phyloP scores from a whole-genome alignment of 92 coral and sea anemone species.

The Palythoa grandiflora region DNA sequence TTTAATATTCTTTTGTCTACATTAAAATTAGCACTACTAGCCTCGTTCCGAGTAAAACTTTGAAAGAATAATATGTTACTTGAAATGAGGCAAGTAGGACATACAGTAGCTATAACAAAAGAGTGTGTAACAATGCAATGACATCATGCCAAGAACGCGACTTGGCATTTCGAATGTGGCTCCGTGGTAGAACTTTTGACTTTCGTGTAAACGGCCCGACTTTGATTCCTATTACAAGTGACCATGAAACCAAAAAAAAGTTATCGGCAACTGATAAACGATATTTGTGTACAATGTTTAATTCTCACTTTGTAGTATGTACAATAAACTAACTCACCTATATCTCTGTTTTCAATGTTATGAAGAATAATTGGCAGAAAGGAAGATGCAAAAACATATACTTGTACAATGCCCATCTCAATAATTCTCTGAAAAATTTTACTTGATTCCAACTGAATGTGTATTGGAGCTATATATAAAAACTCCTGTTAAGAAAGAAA shows the following conservation, averaged over 20 bases:
- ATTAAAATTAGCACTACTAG: too few relatives aligned
- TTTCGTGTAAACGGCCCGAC: too few relatives aligned
- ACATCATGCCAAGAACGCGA: too few relatives aligned
- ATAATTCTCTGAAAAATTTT: slow-evolving; percentile 85
- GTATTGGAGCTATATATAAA: slow-evolving; percentile 92
- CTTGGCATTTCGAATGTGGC: too few relatives aligned
- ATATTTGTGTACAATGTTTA: neutral
- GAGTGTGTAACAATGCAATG: too few relatives aligned
- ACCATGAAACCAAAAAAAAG: neutral
- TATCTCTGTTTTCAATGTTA: slow-evolving; percentile 89
- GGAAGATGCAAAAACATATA: slow-evolving; percentile 92
- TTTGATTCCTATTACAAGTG: too few relatives aligned
- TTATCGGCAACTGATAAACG: neutral
- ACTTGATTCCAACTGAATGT: slow-evolving; percentile 92
- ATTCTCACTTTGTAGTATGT: neutral
- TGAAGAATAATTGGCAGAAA: slow-evolving; percentile 90
- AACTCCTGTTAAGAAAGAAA: slow-evolving; percentile 72
- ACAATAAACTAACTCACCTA: slow-evolving; percentile 56
- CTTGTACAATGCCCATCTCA: slow-evolving; percentile 84
- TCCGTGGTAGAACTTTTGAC: too few relatives aligned
- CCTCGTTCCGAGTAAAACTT: neutral
- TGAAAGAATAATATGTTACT: neutral
- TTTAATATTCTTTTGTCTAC: too few relatives aligned
- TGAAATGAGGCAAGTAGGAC: too few relatives aligned
- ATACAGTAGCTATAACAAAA: too few relatives aligned